Base-by-base conservation (phyloP, 1,140 invertebrate species). In the Dinoponera quadriceps region DNA sequence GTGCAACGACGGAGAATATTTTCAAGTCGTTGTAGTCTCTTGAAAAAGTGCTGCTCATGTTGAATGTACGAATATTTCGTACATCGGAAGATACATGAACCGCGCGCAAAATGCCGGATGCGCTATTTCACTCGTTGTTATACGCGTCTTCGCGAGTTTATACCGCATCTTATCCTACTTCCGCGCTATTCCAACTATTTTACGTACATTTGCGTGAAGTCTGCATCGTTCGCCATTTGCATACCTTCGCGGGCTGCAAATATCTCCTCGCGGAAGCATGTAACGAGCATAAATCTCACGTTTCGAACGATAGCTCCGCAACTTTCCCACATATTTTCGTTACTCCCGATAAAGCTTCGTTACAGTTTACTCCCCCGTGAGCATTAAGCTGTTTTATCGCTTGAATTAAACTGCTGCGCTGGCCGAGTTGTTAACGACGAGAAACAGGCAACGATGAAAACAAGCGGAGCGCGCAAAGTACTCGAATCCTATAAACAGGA, bases 341-440 rank as follows among this genome's bases (percentile, higher is more conserved):
- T 69, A 59, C 3, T 71, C 25, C 63, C 65, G 25, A 59, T 71
- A 59, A 80, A 80, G 65, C 51, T 69, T 55, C 29, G 11, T 77
- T 57, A 80, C 57, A 69, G 54, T 27, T 69, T 16, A 71, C n/a
- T 74, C 68, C 18, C 38, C 33, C 16, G 13, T 57, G 22, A 13
- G 14, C 25, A 59, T 80, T 69, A 80, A 59, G 22, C 51, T 44
- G 22, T 80, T 78, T 78, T 69, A 80, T 71, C 75, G 25, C 54
- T 22, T 0, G 33, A 80, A 80, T 69, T 80, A 27, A 80, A 71
- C 25, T 59, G 33, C 20, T 54, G 49, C 14, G 51, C 20, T 27
- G 18, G 75, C 48, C 65, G 68, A 80, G 69, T 80, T 55, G 62
- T 55, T 80, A 80, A 80, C 25, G 54, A 57, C 29, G 65, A 71